A percentile compares a stretch with the other conserved stretches of the same genome.
phyloP scores from a whole-genome alignment of 2,113 vertebrate genomes.

The Willisornis vidua region DNA sequence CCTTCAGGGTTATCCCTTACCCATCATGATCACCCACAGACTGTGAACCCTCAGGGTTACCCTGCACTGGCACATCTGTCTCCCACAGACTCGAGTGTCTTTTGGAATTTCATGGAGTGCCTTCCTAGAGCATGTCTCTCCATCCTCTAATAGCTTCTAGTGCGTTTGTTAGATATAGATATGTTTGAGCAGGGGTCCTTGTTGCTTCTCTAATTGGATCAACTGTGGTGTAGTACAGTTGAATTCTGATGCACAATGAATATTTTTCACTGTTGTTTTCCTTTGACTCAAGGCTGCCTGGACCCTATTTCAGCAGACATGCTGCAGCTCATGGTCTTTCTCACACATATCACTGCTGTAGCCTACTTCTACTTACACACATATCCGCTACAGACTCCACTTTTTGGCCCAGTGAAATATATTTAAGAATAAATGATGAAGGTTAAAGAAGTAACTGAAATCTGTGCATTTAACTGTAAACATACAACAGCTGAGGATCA shows the following conservation, averaged over 20 bases:
- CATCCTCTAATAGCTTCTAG: not conserved
- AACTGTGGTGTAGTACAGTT: not conserved
- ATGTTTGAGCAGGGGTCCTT: not conserved
- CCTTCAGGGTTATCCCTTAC: too few species aligned
- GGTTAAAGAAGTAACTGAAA: not conserved
- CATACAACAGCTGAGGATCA: not conserved
- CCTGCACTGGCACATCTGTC: not conserved
- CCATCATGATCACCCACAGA: fast-evolving
- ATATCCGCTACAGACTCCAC: not conserved
- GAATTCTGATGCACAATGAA: not conserved
- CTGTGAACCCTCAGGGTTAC: too few species aligned
- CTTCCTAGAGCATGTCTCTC: not conserved
- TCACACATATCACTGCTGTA: too few species aligned
- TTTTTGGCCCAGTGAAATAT: not conserved
- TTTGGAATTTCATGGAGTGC: not conserved
- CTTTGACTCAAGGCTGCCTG: not conserved
- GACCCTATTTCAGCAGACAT: not conserved
- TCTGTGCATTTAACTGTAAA: not conserved
- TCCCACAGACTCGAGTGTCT: not conserved
- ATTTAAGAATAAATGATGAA: not conserved
- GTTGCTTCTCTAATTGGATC: not conserved
- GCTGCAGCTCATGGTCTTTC: not conserved
- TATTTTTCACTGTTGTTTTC: not conserved
- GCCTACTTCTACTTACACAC: not conserved
- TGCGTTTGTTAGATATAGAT: not conserved